Base-by-base conservation (phyloP, 2,113 vertebrate species). In the Cettia cetti region DNA sequence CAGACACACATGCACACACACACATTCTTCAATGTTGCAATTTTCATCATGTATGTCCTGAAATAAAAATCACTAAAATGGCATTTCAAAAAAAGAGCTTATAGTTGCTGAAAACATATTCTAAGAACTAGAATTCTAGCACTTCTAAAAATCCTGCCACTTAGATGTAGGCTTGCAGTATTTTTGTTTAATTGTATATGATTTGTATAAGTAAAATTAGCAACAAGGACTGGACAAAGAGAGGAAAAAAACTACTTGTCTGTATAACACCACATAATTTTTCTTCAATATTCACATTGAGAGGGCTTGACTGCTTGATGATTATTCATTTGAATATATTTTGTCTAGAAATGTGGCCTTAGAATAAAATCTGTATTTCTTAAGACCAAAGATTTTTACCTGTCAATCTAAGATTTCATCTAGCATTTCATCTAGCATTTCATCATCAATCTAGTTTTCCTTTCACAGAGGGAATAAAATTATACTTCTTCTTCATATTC, bases 241-340 rank as follows among this genome's bases (percentile, higher is more conserved):
- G 56, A 95, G 7, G 28, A 39, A 89, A 87, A 84, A 97, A 96
- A 21, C 37, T 86, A 69, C 64, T 95, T 93, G 76, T 92, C 93
- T 86, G 31, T 97, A 75, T 83, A 95, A 95, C 35, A 79, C 26
- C 78, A 74, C 76, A 31, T 95, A 97, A 96, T 96, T 97, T 54
- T 85, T 95, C 84, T 83, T 96, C 86, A 64, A 59, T 97, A 97
- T 96, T 97, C 92, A 92, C 63, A 85, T 94, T 96, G 89, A 96
- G 71, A 95, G 78, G 84, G 68, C 56, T 89, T 96, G 76, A 83
- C 70, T 91, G 37, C 76, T 85, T 65, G n/a, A 61, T 50, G 53
- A 80, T 76, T 66, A 92, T 96, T 96, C 76, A 93, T 97, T 94
- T 97, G 93, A 97, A 97, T 94, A 98, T 84, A 97, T 71, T 97